Base-by-base conservation (phyloP, 1,140 invertebrate genomes). In the Apocrypta bakeri region DNA sequence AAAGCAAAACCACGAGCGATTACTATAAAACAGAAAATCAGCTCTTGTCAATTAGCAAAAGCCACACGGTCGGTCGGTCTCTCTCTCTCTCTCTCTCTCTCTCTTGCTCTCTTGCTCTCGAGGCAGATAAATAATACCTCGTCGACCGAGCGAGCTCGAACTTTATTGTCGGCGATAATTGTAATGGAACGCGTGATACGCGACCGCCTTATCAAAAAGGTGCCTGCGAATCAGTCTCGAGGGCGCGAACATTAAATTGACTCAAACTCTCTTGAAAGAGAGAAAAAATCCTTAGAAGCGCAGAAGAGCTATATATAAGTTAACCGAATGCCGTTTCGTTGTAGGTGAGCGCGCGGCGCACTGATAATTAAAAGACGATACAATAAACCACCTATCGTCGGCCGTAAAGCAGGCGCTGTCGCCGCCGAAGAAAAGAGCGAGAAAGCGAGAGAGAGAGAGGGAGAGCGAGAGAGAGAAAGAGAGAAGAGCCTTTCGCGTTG, bases 311-410 rank as follows among this genome's bases (percentile, higher is more conserved):
- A 73, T 48, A 83, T 90, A 91, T 91, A 92, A 91, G 89, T 91
- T 89, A 91, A 24, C 88, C 88, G 87, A 90, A 90, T 91, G 89
- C 89, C 87, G 87, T 89, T 89, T 87, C 88, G 90, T 90, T 92
- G 90, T 92, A 90, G 90, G 91, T 91, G 90, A 86, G 86, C 89
- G 86, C 84, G 37, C 74, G 48, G 33, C 63, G 40, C 87, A 89
- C 90, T 91, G 91, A 92, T 92, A 92, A 92, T 92, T 92, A 92
- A 92, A 92, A 92, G 90, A 88, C 90, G 91, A 91, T 90, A 90
- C 91, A 92, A 91, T 92, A 92, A 92, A 92, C 86, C 88, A 92
- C 88, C 88, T 92, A 92, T 92, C 91, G 88, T 88, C 86, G 88
- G 88, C 89, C 88, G 90, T 92, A 92, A 92, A 92, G 89, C 91